Conservation (phyloP, 2,888 invertebrate genomes). For the Ormyrus rosae region DNA sequence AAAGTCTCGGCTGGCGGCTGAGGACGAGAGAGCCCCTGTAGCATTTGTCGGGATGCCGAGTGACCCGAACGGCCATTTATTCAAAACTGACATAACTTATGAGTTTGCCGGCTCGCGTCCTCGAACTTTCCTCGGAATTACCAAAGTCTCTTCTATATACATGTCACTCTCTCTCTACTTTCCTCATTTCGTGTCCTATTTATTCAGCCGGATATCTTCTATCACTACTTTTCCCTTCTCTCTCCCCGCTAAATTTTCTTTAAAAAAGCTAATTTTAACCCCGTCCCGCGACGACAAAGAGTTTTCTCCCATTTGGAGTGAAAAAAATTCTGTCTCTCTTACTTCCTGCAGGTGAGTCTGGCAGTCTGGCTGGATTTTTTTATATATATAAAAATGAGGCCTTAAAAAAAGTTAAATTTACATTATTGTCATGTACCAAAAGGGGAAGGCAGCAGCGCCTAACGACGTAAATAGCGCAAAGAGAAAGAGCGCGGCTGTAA, state of each 20-base stretch:
- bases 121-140: conserved; percentile 42
- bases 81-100: conserved; percentile 53
- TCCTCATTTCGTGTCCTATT: neutral
- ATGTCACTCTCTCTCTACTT: conserved; percentile 1
- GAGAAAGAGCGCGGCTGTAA: too few species aligned
- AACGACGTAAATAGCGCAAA: too few species aligned
- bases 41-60: conserved; percentile 37
- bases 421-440: neutral
- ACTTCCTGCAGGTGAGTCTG: conserved; percentile 34
- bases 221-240: neutral
- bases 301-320: too few species aligned
- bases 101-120: conserved; percentile 17
- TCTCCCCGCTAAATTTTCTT: neutral
- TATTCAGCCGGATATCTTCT: neutral
- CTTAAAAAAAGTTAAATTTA: neutral
- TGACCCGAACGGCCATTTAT: conserved; percentile 50
- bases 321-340: neutral
- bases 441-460: too few species aligned
- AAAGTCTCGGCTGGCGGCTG: neutral
- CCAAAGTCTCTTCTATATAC: conserved; percentile 20
- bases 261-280: too few species aligned
- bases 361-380: too few species aligned
- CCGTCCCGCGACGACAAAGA: too few species aligned
- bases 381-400: neutral
- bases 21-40: neutral